A percentile compares a stretch with the other conserved stretches of the same genome.
Conservation (phyloP, 30 jellyfish, hydroid and myxozoan genomes). For the Sanderia malayensis region DNA sequence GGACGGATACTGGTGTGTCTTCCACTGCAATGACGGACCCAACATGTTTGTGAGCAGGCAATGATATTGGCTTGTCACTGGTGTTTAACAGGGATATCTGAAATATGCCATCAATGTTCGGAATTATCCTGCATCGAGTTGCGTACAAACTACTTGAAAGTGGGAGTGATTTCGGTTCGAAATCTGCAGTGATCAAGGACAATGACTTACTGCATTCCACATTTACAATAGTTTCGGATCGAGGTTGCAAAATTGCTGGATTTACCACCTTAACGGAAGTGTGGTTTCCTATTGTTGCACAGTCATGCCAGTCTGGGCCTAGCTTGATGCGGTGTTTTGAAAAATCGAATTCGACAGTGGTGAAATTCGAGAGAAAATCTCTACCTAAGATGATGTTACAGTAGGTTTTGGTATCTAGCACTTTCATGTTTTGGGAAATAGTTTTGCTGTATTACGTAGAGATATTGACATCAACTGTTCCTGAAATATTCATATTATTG, state of each 20-base stretch:
- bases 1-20: not conserved
- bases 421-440: constrained; percentile 18
- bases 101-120: constrained; percentile 29
- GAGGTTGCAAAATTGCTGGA: not conserved
- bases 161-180: constrained; percentile 13
- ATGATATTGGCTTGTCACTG: constrained; percentile 6
- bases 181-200: no score
- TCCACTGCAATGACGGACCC: constrained; percentile 15
- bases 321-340: constrained; percentile 7
- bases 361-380: constrained; percentile 26
- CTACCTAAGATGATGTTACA: constrained; percentile 22
- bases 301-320: constrained; percentile 23
- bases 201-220: constrained; percentile 23
- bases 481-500: constrained; percentile 22
- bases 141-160: constrained; percentile 24
- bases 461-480: constrained; percentile 14
- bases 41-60: constrained; percentile 11
- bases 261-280: not conserved
- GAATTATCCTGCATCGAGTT: constrained; percentile 38
- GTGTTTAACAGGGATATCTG: constrained; percentile 33
- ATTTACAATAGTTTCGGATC: constrained; percentile 28
- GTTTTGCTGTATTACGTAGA: constrained; percentile 3
- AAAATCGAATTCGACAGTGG: constrained; percentile 1
- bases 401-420: constrained; percentile 36
- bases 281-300: constrained; percentile 5